Evolutionary conservation across 1,140 invertebrate species (phyloP).

Genomic region (Tetranychus urticae): DNA sequence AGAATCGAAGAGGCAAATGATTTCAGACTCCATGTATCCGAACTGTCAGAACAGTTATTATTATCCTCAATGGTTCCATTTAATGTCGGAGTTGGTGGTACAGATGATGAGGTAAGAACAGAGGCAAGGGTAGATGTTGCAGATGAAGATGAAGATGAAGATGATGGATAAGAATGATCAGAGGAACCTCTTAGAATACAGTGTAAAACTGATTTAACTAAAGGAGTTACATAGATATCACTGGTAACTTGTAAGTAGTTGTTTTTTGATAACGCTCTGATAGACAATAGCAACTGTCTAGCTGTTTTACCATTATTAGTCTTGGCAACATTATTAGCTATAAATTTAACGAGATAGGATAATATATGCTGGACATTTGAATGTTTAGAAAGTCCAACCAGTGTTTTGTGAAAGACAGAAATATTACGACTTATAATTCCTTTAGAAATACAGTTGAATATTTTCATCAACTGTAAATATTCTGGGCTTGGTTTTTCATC

Average conservation of each 20-base stretch:
- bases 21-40: constrained; percentile 20
- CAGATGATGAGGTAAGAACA: background rate
- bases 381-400: constrained; percentile 18
- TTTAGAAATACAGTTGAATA: too few species aligned
- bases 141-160: too few species aligned
- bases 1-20: constrained; percentile 21
- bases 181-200: constrained; percentile 20
- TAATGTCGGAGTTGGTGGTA: too few species aligned
- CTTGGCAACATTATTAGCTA: constrained; percentile 21
- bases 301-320: constrained; percentile 20
- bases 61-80: background rate
- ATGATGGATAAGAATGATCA: background rate
- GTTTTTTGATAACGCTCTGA: constrained; percentile 18
- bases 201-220: constrained; percentile 19
- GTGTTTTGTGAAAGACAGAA: background rate
- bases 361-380: constrained; percentile 18
- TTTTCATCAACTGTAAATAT: too few species aligned
- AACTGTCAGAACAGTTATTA: too few species aligned
- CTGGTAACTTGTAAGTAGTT: constrained; percentile 17
- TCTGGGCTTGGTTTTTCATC: background rate
- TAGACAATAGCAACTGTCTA: constrained; percentile 17
- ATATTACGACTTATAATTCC: background rate
- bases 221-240: constrained; percentile 19
- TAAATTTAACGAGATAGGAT: constrained; percentile 21
- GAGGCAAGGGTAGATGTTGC: too few species aligned